Evolutionary conservation across 2,888 invertebrate species (phyloP), one percentile per base, ranked within the genome.

Genomic region (Metalampra italica): DNA sequence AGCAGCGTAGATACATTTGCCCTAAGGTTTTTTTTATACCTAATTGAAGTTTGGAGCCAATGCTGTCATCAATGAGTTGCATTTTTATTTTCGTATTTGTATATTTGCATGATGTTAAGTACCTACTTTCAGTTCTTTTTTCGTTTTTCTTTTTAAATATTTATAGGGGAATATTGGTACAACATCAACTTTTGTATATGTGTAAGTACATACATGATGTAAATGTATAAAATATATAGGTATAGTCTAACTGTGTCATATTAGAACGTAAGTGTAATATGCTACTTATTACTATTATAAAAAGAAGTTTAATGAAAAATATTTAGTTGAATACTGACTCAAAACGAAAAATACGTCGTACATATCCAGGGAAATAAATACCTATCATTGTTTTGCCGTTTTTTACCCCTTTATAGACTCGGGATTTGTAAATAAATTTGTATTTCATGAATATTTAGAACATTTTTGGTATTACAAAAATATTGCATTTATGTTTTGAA

Each of bases 221-320:
- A 85, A 82, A 74, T 82, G 79, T 83, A 82, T 77, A 83, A 85
- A 84, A 80, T 75, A 73, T 75, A 73, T 86, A 85, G 82, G 62
- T 71, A 68, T 83, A 86, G 82, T 78, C 76, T 86, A 87, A 88
- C 83, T 89, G 89, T 89, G 89, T 89, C 89, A 89, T 89, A 89
- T 80, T 89, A 89, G 88, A 55, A 48, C 53, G 54, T 89, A 89
- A 89, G 87, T 82, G 79, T 85, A 85, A 78, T 86, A 86, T 80
- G 80, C 87, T 88, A 87, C 85, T 74, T 85, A 79, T 73, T 78
- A 82, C 80, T 76, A 77, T 75, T 78, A 83, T 83, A 78, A 78
- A 78, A 79, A 79, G 69, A 78, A 76, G 71, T 75, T 82, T 78
- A 75, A 82, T 69, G 71, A 72, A 70, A 80, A 82, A 83, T 85